These are phyloP conservation scores for Drosophila elegans DNA, from an alignment of 1,140 invertebrate species.

Conservation along the genomic window DNA sequence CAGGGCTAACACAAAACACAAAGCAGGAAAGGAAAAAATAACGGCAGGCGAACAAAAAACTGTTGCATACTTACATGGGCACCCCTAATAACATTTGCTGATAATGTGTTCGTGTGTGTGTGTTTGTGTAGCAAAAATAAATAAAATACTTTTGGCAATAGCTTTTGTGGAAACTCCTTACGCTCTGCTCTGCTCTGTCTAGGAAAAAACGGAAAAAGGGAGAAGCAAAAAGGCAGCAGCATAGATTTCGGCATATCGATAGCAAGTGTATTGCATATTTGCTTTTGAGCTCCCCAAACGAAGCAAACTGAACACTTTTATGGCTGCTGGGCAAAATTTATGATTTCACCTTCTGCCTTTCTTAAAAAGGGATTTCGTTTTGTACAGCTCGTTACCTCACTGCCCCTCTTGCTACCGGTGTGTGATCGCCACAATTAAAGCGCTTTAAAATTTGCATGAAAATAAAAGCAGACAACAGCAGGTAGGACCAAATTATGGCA, in stretches of 20 bases:
- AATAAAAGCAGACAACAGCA: slow-evolving; percentile 34
- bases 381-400: slow-evolving; percentile 60
- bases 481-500: slow-evolving; percentile 47
- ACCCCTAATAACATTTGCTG: slow-evolving; percentile 73
- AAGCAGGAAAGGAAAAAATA: slow-evolving; percentile 9
- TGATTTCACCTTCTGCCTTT: slow-evolving; percentile 74
- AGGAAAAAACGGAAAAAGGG: slow-evolving; percentile 22
- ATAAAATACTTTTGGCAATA: slow-evolving; percentile 36
- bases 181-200: slow-evolving; percentile 45
- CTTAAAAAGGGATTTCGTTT: slow-evolving; percentile 76
- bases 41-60: slow-evolving; percentile 56
- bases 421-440: slow-evolving; percentile 54
- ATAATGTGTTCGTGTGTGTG: slow-evolving; percentile 23
- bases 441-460: slow-evolving; percentile 76
- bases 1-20: slow-evolving; percentile 39
- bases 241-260: slow-evolving; percentile 78
- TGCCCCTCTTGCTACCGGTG: background rate
- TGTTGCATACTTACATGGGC: slow-evolving; percentile 74
- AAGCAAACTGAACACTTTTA: slow-evolving; percentile 61
- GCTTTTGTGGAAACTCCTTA: slow-evolving; percentile 44
- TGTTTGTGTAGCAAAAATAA: slow-evolving; percentile 24
- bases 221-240: slow-evolving; percentile 8
- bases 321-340: slow-evolving; percentile 80
- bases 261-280: slow-evolving; percentile 65
- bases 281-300: slow-evolving; percentile 44